Base-by-base conservation (phyloP, 2,797 vertebrate genomes). In the Etheostoma perlongum region DNA sequence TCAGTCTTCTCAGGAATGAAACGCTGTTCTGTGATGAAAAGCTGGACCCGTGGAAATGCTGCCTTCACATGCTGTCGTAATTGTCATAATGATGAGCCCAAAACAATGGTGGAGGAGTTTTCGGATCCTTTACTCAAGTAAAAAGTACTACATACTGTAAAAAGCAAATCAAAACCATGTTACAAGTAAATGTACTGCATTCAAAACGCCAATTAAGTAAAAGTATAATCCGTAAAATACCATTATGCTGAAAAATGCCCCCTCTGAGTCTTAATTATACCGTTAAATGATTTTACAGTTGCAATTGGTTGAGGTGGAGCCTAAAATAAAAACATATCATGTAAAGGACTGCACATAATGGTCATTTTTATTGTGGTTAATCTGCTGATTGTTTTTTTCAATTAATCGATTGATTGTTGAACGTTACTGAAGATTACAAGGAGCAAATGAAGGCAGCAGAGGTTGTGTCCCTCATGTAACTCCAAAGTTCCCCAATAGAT, bases 41-140 rank as follows among this genome's bases (percentile, higher is more conserved):
- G 7, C 23, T 5, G 68, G 5, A 25, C 11, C 10, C 3, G 59
- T 40, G 0, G 33, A 53, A 18, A 63, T 15, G 89, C 5, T 71
- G 79, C 87, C 14, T 89, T 92, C 80, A 87, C 0, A 59, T 5
- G 15, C 42, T 13, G 70, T 83, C 46, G 84, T 25, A 88, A 80
- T 30, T 59, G 1, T 42, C 6, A 19, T 0, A 0, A 27, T 15
- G 5, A 1, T 3, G 2, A 63, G 0, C 5, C 10, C 23, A 44
- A 9, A 13, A 1, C 23, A 16, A 15, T 5, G 42, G 42, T 25
- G 36, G 21, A 21, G 18, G 23, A 55, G 2, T 27, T 19, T 27
- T 44, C 1, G 4, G 44, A 36, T 21, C 27, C 4, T 10, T n/a
- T 51, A 51, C 10, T 11, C 11, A 40, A 23, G 18, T 40, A 58